phyloP scores from a whole-genome alignment of 2,797 vertebrate species.

The Nannoperca australis region DNA sequence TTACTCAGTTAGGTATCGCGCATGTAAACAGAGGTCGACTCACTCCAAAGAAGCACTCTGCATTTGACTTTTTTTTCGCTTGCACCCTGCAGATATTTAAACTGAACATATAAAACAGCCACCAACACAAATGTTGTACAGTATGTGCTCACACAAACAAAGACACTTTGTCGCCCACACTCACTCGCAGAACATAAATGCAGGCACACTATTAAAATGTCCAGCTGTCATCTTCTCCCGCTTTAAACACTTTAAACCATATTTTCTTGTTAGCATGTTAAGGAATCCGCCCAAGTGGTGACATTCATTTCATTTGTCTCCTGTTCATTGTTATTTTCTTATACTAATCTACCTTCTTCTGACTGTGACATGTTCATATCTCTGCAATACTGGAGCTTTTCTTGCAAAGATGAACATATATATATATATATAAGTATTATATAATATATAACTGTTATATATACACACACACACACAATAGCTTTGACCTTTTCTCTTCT shows the following conservation, averaged over 20 bases:
- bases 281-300: not conserved
- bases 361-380: not conserved
- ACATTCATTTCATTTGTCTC: conserved; percentile 1
- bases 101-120: conserved; percentile 34
- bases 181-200: conserved; percentile 12
- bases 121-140: conserved; percentile 53
- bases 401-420: not conserved
- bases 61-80: conserved; percentile 20
- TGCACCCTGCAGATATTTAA: conserved; percentile 41
- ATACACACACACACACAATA: not conserved
- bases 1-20: conserved; percentile 19
- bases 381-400: not conserved
- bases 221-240: conserved; percentile 40
- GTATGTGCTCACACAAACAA: conserved; percentile 43
- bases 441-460: not conserved
- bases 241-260: not conserved
- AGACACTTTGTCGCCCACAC: conserved; percentile 48
- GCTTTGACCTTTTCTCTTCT: conserved; percentile 16
- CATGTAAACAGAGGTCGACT: conserved; percentile 19
- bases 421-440: not conserved
- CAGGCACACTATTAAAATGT: conserved; percentile 22
- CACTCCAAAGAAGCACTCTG: conserved; percentile 4
- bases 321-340: not conserved
- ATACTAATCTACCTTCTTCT: conserved; percentile 4
- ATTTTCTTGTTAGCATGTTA: not conserved